Evolutionary conservation across 2,113 vertebrate genomes (phyloP).

Genomic region (Chionis minor): DNA sequence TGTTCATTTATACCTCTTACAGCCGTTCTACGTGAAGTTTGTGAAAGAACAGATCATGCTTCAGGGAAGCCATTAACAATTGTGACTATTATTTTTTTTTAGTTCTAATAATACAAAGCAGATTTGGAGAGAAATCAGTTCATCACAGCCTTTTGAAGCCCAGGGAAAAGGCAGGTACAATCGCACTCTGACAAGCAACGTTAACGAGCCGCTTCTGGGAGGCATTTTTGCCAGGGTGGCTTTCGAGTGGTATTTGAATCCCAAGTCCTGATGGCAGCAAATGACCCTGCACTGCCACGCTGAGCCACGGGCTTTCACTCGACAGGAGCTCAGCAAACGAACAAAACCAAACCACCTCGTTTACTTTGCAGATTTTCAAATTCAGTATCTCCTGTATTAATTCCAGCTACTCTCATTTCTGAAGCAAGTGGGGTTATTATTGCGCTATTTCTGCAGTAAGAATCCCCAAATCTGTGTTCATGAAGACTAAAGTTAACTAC

Average conservation of each 20-base stretch:
- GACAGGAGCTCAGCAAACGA: neutral
- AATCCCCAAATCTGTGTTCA: neutral
- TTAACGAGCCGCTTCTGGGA: neutral
- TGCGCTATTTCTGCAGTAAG: neutral
- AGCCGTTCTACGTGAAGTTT: neutral
- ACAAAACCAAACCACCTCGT: fast-evolving
- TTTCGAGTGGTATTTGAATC: fast-evolving
- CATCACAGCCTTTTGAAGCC: neutral
- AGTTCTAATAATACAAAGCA: neutral
- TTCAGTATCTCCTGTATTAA: neutral
- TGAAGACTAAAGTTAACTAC: neutral
- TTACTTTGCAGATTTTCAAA: neutral
- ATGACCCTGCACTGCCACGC: neutral
- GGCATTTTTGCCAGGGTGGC: neutral
- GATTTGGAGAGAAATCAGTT: neutral
- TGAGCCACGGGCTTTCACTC: neutral
- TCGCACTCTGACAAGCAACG: neutral
- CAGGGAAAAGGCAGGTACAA: neutral
- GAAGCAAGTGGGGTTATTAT: neutral
- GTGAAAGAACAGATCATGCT: neutral
- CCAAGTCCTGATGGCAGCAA: neutral
- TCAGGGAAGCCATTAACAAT: neutral
- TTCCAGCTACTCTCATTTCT: neutral
- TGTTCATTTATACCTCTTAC: neutral
- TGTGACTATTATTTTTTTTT: neutral